These are phyloP conservation scores for Drosophila trapezifrons DNA, from an alignment of 1,140 invertebrate species.

Conservation along the genomic window DNA sequence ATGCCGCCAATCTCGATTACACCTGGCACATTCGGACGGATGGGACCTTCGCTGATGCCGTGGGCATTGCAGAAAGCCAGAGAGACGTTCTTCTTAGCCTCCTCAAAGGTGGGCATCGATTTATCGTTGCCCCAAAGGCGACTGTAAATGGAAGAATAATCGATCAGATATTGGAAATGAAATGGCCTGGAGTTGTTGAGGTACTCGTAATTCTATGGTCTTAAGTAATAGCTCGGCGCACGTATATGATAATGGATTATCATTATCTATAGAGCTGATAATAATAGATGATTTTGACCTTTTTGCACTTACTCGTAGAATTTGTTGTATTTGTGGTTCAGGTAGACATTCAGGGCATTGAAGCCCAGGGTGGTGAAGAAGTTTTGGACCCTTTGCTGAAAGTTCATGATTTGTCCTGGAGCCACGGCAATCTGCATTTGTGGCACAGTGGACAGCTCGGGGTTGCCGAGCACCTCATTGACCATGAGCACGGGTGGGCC, in stretches of 20 bases:
- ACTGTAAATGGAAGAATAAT: neutral
- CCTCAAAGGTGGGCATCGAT: constrained; percentile 38
- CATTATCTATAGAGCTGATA: neutral
- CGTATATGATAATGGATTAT: neutral
- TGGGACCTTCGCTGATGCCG: constrained; percentile 71
- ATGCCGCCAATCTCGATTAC: constrained; percentile 84
- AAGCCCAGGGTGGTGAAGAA: constrained; percentile 28
- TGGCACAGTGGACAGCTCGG: constrained; percentile 54
- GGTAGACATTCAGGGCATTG: constrained; percentile 1
- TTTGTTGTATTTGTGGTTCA: constrained; percentile 27
- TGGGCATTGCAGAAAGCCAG: constrained; percentile 71
- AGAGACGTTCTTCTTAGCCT: constrained; percentile 69
- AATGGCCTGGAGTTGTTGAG: too few relatives aligned
- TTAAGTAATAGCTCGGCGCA: too few relatives aligned
- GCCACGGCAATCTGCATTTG: constrained; percentile 44
- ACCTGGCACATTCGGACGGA: constrained; percentile 80
- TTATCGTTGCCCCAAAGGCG: constrained; percentile 55
- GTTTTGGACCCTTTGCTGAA: constrained; percentile 54
- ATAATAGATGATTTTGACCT: too few relatives aligned
- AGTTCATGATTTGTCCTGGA: constrained; percentile 56
- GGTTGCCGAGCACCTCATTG: constrained; percentile 64
- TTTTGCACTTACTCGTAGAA: constrained; percentile 55
- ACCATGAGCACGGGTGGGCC: constrained; percentile 48
- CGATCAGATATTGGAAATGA: too few relatives aligned
- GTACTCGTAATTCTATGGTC: too few relatives aligned